Conservation (phyloP, 2,113 vertebrate species). For the Trichomycterus rosablanca region DNA sequence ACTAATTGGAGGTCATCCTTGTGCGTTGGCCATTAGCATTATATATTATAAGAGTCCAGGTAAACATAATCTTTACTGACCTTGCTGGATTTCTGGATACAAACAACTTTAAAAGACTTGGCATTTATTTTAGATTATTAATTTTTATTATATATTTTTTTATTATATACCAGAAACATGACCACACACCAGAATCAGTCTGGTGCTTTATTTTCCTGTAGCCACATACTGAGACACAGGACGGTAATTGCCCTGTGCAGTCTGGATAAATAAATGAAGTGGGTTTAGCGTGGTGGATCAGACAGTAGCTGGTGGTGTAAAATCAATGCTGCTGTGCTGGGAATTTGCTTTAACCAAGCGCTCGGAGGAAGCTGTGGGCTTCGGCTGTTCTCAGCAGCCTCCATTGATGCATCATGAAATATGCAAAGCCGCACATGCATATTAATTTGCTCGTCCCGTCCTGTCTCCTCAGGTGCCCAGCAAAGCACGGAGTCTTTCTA, state of each 20-base stretch:
- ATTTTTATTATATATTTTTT: no score
- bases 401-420: slow-evolving; percentile 57
- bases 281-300: not conserved
- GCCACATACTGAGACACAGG: no score
- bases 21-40: slow-evolving; percentile 28
- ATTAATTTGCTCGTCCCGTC: slow-evolving; percentile 12
- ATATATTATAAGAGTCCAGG: not conserved
- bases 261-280: slow-evolving; percentile 21
- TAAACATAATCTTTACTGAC: not conserved
- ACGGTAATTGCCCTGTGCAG: not conserved
- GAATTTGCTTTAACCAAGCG: slow-evolving; percentile 58
- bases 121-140: no score
- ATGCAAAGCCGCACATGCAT: slow-evolving; percentile 20
- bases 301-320: slow-evolving; percentile 10
- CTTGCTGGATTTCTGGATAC: slow-evolving; percentile 25
- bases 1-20: slow-evolving; percentile 46
- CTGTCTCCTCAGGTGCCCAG: not conserved
- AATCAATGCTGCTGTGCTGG: slow-evolving; percentile 18
- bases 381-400: slow-evolving; percentile 53
- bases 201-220: no score
- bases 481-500: not conserved
- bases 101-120: no score
- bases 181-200: no score
- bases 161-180: no score
- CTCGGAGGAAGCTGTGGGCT: slow-evolving; percentile 64